phyloP scores from a whole-genome alignment of 2,113 vertebrate species.

The Erythrolamprus reginae region DNA sequence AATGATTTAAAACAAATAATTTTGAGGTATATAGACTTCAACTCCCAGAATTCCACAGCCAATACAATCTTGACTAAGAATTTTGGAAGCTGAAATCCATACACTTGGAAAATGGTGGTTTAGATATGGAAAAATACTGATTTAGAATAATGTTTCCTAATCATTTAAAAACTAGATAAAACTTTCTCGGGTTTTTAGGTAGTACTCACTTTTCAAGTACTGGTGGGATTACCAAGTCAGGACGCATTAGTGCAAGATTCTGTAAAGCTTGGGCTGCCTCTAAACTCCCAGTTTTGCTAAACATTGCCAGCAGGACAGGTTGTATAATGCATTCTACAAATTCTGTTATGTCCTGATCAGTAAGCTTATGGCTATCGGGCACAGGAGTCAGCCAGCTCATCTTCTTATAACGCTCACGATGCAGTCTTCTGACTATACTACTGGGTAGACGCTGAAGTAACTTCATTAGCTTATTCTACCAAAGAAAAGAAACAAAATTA shows the following conservation, averaged over 20 bases:
- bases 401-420: conserved; percentile 92
- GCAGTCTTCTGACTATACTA: conserved; percentile 86
- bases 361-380: conserved; percentile 90
- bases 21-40: not conserved
- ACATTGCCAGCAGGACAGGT: conserved; percentile 96
- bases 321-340: conserved; percentile 97
- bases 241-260: conserved; percentile 95
- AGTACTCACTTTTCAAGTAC: conserved; percentile 90
- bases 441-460: conserved; percentile 92
- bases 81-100: not conserved
- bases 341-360: conserved; percentile 89
- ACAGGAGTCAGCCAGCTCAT: conserved; percentile 88
- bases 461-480: conserved; percentile 97
- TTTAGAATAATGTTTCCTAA: not conserved
- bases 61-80: not conserved
- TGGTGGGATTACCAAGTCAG: conserved; percentile 94
- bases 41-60: not conserved
- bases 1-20: not conserved
- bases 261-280: conserved; percentile 96
- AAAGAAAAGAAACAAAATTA: conserved; percentile 17
- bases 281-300: conserved; percentile 96
- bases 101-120: not conserved
- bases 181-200: not conserved
- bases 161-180: not conserved
- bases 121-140: not conserved